These are phyloP conservation scores for Gymnodraco acuticeps DNA, from an alignment of 2,797 vertebrate species.

Conservation along the genomic window DNA sequence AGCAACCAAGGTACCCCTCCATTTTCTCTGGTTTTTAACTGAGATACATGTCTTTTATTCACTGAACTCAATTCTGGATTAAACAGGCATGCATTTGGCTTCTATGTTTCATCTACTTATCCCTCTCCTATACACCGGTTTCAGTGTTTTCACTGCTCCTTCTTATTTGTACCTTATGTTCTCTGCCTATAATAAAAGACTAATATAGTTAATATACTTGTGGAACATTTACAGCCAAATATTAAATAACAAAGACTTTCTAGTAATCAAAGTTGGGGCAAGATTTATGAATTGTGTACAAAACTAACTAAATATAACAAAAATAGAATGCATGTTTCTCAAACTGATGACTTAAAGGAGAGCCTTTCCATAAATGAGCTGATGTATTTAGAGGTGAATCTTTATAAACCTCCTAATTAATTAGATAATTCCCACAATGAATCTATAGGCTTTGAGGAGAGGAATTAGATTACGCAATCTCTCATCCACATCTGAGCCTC, in stretches of 20 bases:
- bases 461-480: slow-evolving; percentile 48
- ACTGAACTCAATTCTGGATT: not conserved
- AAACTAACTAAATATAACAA: not conserved
- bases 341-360: slow-evolving; percentile 16
- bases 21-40: not conserved
- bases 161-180: not conserved
- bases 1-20: too few species aligned
- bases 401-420: slow-evolving; percentile 56
- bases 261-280: not conserved
- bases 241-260: not conserved
- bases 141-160: too few species aligned
- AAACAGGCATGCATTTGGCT: not conserved
- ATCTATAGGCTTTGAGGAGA: slow-evolving; percentile 48
- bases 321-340: not conserved
- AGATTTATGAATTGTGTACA: not conserved
- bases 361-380: slow-evolving; percentile 16
- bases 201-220: not conserved
- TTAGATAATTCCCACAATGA: slow-evolving; percentile 47
- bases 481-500: slow-evolving; percentile 41
- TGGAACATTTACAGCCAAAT: not conserved
- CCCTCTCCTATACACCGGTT: too few species aligned
- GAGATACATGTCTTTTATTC: slow-evolving; percentile 7
- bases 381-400: slow-evolving; percentile 33
- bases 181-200: not conserved
- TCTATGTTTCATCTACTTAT: not conserved